A percentile compares a stretch with the other conserved stretches of the same genome.
Evolutionary conservation across 1,140 invertebrate genomes (phyloP).

Genomic region (Tetramorium alpestre): DNA sequence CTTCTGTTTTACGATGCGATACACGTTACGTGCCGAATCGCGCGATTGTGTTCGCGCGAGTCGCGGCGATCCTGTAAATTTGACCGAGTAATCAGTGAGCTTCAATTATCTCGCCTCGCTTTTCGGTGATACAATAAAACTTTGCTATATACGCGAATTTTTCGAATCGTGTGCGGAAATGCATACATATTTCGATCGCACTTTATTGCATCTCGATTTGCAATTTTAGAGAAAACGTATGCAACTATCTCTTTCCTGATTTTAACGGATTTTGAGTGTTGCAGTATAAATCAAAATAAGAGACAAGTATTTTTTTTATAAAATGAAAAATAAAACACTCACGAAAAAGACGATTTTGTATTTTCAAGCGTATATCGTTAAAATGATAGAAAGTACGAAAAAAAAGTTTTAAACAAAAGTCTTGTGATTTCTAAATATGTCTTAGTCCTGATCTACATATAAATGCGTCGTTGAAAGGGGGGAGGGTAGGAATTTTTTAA

Average conservation of each 20-base stretch:
- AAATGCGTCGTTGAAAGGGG: not conserved
- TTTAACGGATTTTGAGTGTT: not conserved
- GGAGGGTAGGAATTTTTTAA: not conserved
- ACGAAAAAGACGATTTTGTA: not conserved
- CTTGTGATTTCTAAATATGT: no score
- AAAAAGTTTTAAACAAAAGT: not conserved
- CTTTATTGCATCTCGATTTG: not conserved
- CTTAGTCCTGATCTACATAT: not conserved
- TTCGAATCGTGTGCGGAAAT: not conserved
- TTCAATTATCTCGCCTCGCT: slow-evolving; percentile 48
- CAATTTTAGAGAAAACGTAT: no score
- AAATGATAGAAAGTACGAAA: not conserved
- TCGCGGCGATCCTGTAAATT: slow-evolving; percentile 36
- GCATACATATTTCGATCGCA: not conserved
- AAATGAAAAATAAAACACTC: not conserved
- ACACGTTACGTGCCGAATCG: slow-evolving; percentile 41
- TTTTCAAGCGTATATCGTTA: not conserved
- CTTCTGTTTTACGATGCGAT: slow-evolving; percentile 41
- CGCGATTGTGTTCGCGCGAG: slow-evolving; percentile 6
- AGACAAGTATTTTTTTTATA: not conserved
- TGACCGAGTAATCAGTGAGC: slow-evolving; percentile 49
- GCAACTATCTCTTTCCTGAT: not conserved
- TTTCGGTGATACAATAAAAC: slow-evolving; percentile 25
- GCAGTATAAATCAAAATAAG: not conserved
- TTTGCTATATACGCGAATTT: not conserved